Percentiles rank a stretch among this genome's conserved stretches.
These are phyloP conservation scores for Hystrix cristata DNA, from an alignment of 2,113 vertebrate species.

Conservation along the genomic window DNA sequence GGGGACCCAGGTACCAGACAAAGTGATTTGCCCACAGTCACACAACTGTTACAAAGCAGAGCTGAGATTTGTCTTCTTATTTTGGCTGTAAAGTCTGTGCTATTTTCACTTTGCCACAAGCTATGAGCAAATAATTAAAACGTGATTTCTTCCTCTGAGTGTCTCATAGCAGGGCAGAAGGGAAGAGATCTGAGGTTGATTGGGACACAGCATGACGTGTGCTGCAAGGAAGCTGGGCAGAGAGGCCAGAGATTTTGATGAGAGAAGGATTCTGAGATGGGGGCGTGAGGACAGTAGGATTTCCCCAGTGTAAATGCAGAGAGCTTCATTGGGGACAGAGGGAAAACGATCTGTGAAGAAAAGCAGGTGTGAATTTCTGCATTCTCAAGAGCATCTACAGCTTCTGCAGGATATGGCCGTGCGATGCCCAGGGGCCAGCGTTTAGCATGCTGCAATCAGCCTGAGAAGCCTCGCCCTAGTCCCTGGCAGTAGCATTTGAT, in stretches of 20 bases:
- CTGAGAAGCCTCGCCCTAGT: neutral
- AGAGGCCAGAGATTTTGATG: neutral
- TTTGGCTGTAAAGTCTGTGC: neutral
- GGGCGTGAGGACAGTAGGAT: neutral
- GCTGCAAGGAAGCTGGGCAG: neutral
- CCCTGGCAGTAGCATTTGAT: neutral
- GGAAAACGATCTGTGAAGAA: neutral
- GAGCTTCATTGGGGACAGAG: neutral
- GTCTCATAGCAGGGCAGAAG: neutral
- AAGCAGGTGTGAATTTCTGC: neutral
- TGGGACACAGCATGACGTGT: fast-evolving
- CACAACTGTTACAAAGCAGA: neutral
- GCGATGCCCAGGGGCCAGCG: no score
- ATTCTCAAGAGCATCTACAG: fast-evolving
- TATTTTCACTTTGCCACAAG: neutral
- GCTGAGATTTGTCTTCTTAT: neutral
- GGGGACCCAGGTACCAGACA: neutral
- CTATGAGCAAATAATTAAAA: neutral
- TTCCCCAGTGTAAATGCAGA: neutral
- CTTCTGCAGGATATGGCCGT: neutral
- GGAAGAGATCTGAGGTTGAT: neutral
- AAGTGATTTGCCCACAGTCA: neutral
- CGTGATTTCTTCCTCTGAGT: neutral
- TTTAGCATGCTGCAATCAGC: neutral
- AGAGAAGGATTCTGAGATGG: neutral